A percentile compares a stretch with the other conserved stretches of the same genome.
phyloP scores from a whole-genome alignment of 2,888 invertebrate genomes.

The Cenopis cana region DNA sequence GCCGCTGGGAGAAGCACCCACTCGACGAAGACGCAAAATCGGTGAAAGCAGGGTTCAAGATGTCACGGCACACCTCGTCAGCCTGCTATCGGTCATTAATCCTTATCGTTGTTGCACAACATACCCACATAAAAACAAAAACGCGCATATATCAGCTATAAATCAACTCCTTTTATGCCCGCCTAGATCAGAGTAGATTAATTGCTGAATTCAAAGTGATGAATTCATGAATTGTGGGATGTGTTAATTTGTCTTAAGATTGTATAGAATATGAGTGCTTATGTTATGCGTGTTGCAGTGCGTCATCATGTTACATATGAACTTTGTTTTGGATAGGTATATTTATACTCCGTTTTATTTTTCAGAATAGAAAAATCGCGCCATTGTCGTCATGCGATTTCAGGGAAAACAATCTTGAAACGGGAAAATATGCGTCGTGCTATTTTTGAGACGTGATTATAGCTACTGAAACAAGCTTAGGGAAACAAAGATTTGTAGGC shows the following conservation, averaged over 20 bases:
- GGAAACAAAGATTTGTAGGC: no score
- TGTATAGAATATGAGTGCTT: neutral
- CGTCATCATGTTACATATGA: slow-evolving; percentile 9
- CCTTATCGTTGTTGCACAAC: slow-evolving; percentile 47
- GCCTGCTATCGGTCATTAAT: slow-evolving; percentile 46
- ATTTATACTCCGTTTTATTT: no score
- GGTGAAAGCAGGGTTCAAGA: slow-evolving; percentile 80
- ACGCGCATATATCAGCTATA: slow-evolving; percentile 33
- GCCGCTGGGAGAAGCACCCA: slow-evolving; percentile 45
- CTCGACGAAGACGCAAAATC: slow-evolving; percentile 56
- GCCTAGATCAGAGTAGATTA: slow-evolving; percentile 36
- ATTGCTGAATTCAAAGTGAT: slow-evolving; percentile 36
- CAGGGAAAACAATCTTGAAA: no score
- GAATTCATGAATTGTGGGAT: slow-evolving; percentile 33
- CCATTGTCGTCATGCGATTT: no score
- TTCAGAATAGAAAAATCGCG: no score
- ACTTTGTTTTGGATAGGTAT: slow-evolving; percentile 10
- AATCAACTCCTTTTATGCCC: slow-evolving; percentile 43
- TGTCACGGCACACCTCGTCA: slow-evolving; percentile 57
- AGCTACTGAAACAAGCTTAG: no score
- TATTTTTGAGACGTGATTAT: no score
- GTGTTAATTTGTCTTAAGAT: slow-evolving; percentile 30
- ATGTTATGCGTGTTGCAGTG: neutral
- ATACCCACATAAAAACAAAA: slow-evolving; percentile 32
- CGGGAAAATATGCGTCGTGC: no score